phyloP scores from a whole-genome alignment of 2,113 vertebrate genomes.

The Coptodon bakossiorum region DNA sequence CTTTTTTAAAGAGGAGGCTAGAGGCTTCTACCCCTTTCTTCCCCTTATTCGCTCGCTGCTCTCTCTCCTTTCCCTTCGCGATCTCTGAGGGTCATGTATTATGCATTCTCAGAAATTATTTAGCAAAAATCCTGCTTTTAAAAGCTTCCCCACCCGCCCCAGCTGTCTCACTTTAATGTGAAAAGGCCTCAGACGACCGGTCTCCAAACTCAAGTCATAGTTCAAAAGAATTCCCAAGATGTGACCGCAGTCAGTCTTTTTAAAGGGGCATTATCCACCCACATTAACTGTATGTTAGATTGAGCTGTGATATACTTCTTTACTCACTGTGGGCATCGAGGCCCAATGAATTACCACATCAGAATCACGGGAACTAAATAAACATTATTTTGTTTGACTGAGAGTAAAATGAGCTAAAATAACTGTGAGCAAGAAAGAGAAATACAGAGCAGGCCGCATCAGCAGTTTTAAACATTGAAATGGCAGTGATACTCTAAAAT shows the following conservation, averaged over 20 bases:
- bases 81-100: constrained; percentile 47
- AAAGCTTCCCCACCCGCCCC: constrained; percentile 33
- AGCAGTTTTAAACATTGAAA: not conserved
- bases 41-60: not conserved
- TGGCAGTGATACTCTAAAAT: not conserved
- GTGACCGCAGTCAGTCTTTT: not conserved
- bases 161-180: constrained; percentile 30
- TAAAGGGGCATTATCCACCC: not conserved
- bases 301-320: not conserved
- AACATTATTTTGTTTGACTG: not conserved
- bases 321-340: not conserved
- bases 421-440: not conserved
- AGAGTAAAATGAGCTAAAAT: not conserved
- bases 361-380: not conserved
- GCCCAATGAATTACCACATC: not conserved
- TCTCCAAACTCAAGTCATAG: not conserved
- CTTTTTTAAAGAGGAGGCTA: not conserved
- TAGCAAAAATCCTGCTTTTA: constrained; percentile 57
- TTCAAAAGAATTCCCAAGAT: not conserved
- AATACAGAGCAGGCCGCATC: not conserved
- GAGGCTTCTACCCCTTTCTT: not conserved
- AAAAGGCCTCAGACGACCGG: not conserved
- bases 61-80: not conserved
- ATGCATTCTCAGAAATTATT: constrained; percentile 70
- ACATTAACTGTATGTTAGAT: not conserved